Conservation (phyloP, 1,140 invertebrate species). For the Rhopalosiphum maidis region DNA sequence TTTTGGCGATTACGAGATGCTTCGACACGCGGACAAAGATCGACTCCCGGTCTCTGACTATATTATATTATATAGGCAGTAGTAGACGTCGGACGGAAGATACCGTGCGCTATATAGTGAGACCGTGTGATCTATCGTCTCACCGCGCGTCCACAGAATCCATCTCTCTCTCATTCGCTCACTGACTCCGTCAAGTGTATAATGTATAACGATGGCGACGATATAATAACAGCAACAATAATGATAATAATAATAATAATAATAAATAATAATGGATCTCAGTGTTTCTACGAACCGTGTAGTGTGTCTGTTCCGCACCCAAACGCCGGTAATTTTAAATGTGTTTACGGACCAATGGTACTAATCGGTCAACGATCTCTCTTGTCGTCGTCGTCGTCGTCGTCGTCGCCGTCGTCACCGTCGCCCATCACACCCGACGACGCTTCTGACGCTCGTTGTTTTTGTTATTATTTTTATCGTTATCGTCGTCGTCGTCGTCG, state of each 20-base stretch:
- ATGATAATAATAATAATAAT: neutral
- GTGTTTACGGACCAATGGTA: constrained; percentile 55
- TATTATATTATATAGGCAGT: neutral
- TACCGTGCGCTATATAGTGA: neutral
- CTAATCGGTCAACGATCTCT: constrained; percentile 57
- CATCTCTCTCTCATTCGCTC: neutral
- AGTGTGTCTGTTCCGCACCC: constrained; percentile 51
- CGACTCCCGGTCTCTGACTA: neutral
- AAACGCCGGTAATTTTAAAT: constrained; percentile 58
- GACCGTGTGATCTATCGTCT: constrained; percentile 37
- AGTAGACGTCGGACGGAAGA: neutral
- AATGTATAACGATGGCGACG: neutral
- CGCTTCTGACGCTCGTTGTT: constrained; percentile 20
- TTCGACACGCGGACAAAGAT: neutral
- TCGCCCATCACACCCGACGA: constrained; percentile 28
- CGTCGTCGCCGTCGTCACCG: neutral
- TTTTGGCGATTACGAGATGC: neutral
- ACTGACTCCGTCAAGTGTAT: neutral
- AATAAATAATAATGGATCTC: constrained; percentile 29
- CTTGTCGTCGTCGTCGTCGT: neutral
- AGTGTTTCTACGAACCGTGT: constrained; percentile 50
- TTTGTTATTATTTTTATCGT: constrained; percentile 11
- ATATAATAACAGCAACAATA: constrained; percentile 23
- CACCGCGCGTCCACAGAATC: neutral
- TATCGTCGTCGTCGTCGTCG: neutral